Percentiles rank a stretch among this genome's conserved stretches.
Conservation (phyloP, 2,888 invertebrate genomes). For the Griposia aprilina region DNA sequence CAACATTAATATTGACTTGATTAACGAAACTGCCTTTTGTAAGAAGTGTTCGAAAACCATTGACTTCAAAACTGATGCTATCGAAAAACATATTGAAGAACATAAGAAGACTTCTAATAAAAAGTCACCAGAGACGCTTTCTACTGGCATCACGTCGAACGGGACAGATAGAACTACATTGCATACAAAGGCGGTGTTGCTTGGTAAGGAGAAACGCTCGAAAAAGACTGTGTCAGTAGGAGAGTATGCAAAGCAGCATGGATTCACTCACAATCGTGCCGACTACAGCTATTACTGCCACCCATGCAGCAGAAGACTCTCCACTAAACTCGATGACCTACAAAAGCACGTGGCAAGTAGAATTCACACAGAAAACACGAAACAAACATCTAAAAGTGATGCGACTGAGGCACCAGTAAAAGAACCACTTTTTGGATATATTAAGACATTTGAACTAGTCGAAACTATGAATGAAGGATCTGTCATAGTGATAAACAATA, state of each 20-base stretch:
- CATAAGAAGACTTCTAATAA: slow-evolving; percentile 21
- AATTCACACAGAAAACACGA: slow-evolving; percentile 40
- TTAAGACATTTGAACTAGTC: background rate
- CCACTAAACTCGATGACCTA: slow-evolving; percentile 19
- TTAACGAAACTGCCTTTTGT: slow-evolving; percentile 47
- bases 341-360: slow-evolving; percentile 39
- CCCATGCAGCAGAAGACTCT: slow-evolving; percentile 35
- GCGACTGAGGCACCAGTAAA: background rate
- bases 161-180: slow-evolving; percentile 40
- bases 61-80: slow-evolving; percentile 42
- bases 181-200: slow-evolving; percentile 44
- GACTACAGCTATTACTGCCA: slow-evolving; percentile 51
- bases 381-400: background rate
- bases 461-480: background rate
- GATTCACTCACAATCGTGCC: slow-evolving; percentile 39
- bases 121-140: slow-evolving; percentile 16
- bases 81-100: slow-evolving; percentile 45
- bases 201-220: slow-evolving; percentile 5
- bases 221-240: background rate
- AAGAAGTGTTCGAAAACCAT: slow-evolving; percentile 49
- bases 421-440: background rate
- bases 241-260: slow-evolving; percentile 41
- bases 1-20: slow-evolving; percentile 45
- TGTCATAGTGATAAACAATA: slow-evolving; percentile 26
- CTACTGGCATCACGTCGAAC: slow-evolving; percentile 33